phyloP scores from a whole-genome alignment of 92 coral and sea anemone genomes.

The Zoanthus solanderi region DNA sequence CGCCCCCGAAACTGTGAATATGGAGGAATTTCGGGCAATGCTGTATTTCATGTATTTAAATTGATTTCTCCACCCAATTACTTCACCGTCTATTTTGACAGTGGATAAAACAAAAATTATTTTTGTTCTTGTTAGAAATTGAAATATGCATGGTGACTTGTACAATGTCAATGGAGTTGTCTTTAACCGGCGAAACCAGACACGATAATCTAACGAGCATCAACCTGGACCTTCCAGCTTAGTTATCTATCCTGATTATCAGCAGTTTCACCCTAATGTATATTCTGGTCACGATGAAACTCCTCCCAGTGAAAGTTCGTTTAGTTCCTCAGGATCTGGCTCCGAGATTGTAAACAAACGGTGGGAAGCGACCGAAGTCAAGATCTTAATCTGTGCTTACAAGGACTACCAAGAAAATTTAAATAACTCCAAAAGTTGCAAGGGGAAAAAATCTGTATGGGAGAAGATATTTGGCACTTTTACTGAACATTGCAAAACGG shows the following conservation, averaged over 20 bases:
- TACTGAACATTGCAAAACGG: conserved; percentile 6
- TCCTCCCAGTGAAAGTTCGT: conserved; percentile 33
- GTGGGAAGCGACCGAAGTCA: conserved; percentile 20
- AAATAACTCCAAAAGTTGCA: background rate
- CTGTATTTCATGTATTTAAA: conserved; percentile 23
- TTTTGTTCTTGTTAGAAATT: conserved; percentile 50
- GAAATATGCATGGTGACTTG: conserved; percentile 39
- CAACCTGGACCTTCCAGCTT: conserved; percentile 47
- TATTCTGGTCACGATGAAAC: conserved; percentile 43
- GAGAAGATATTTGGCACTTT: background rate
- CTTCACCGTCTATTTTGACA: conserved; percentile 41
- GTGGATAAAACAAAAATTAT: conserved; percentile 44
- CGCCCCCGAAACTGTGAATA: conserved; percentile 28
- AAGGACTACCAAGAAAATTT: conserved; percentile 8
- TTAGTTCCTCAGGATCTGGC: background rate
- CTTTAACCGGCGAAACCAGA: conserved; percentile 53
- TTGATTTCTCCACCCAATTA: conserved; percentile 39
- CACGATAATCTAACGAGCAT: conserved; percentile 48
- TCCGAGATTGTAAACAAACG: conserved; percentile 8
- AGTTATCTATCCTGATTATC: conserved; percentile 38
- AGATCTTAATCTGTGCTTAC: background rate
- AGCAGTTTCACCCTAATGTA: conserved; percentile 45
- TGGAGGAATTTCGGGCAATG: conserved; percentile 45
- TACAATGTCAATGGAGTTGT: conserved; percentile 52
- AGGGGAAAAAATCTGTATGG: conserved; percentile 13